Percentiles rank a stretch among this genome's conserved stretches.
Evolutionary conservation across 30 jellyfish, hydroid and myxozoan species (phyloP).

Genomic region (Aurelia aurita): DNA sequence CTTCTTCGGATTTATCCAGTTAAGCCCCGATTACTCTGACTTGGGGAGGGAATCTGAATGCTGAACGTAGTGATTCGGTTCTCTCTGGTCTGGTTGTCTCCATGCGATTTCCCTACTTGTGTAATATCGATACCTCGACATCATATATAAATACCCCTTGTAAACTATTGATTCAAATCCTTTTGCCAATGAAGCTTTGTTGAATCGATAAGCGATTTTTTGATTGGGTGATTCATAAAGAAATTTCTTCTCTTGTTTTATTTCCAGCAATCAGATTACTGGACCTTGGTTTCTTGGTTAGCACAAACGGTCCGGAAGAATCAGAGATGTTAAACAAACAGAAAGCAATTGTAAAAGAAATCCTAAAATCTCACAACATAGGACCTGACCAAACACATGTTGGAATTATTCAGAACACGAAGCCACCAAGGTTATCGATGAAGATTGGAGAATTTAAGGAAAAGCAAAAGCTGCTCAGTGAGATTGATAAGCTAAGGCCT

Average conservation of each 20-base stretch:
- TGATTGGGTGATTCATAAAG: no score
- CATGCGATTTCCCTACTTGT: no score
- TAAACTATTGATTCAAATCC: no score
- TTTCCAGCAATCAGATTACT: conserved; percentile 35
- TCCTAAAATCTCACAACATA: conserved; percentile 78
- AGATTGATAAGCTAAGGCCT: background rate
- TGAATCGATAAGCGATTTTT: no score
- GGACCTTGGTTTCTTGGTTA: conserved; percentile 77
- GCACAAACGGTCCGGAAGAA: conserved; percentile 59
- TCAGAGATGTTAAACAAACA: conserved; percentile 41
- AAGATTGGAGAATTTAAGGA: conserved; percentile 29
- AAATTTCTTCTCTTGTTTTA: background rate
- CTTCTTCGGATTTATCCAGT: no score
- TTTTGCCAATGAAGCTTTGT: no score
- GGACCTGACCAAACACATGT: conserved; percentile 70
- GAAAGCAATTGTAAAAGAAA: conserved; percentile 30
- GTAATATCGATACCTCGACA: no score
- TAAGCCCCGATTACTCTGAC: no score
- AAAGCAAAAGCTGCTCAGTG: background rate
- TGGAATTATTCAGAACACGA: conserved; percentile 67
- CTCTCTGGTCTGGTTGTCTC: no score
- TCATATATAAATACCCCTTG: no score
- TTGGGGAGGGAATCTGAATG: no score
- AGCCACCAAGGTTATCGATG: conserved; percentile 35
- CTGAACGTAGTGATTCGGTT: no score